Percentiles rank a stretch among this genome's conserved stretches.
Evolutionary conservation across 2,888 invertebrate species (phyloP).

Genomic region (Cosmia pyralina): DNA sequence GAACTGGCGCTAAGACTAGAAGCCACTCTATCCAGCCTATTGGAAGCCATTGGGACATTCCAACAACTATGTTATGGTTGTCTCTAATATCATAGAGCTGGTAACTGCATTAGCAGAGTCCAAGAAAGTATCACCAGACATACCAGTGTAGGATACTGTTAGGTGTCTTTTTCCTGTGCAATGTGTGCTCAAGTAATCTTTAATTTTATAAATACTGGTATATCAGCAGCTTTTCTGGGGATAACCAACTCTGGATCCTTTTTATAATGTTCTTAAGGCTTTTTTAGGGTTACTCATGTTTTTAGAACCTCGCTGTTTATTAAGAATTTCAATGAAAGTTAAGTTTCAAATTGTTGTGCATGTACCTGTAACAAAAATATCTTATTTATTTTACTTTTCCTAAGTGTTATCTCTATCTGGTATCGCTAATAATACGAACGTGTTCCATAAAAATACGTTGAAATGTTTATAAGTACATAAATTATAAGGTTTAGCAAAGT

Average conservation of each 20-base stretch:
- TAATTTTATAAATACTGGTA: background rate
- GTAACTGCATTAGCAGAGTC: background rate
- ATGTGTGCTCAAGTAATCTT: background rate
- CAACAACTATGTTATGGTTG: slow-evolving; percentile 1
- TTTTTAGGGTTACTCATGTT: background rate
- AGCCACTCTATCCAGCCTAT: background rate
- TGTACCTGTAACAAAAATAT: background rate
- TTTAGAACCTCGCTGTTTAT: background rate
- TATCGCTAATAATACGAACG: background rate
- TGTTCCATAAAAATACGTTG: background rate
- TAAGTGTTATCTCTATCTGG: slow-evolving; percentile 23
- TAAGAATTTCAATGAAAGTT: background rate
- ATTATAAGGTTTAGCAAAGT: slow-evolving; percentile 5
- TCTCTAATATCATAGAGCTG: background rate
- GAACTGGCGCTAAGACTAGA: background rate
- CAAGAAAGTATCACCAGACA: background rate
- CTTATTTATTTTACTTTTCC: slow-evolving; percentile 10
- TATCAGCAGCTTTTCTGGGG: background rate
- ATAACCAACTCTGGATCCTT: background rate
- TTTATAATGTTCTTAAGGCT: too few species aligned
- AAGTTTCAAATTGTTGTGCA: background rate
- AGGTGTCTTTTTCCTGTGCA: slow-evolving; percentile 24
- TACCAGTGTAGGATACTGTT: slow-evolving; percentile 10
- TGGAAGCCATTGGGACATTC: background rate
- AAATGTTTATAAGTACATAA: background rate